These are phyloP conservation scores for Mesopsocus fuscifrons DNA, from an alignment of 2,888 invertebrate species.

Conservation along the genomic window DNA sequence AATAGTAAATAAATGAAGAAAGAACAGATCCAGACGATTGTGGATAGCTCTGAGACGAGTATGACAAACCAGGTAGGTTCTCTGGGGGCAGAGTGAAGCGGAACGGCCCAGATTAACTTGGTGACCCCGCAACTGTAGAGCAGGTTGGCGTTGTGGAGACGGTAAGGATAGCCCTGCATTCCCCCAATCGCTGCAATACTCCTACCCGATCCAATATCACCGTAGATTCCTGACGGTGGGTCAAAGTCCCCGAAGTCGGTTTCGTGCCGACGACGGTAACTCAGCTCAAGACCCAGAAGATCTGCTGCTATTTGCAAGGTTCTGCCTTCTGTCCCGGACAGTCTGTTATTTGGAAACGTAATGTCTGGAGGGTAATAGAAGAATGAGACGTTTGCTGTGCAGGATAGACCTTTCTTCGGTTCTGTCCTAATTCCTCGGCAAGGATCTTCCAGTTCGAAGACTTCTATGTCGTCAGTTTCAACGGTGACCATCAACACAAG, in stretches of 20 bases:
- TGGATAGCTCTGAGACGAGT: not conserved
- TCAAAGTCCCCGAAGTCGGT: not conserved
- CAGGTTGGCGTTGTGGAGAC: not conserved
- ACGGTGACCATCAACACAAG: too few relatives aligned
- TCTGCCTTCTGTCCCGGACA: not conserved
- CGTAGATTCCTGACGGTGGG: not conserved
- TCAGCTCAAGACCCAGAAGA: not conserved
- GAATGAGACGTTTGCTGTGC: too few relatives aligned
- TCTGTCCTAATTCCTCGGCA: too few relatives aligned
- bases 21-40: not conserved
- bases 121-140: too few relatives aligned
- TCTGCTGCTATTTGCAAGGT: not conserved
- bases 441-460: too few relatives aligned
- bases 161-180: not conserved
- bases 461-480: too few relatives aligned
- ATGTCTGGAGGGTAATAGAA: too few relatives aligned
- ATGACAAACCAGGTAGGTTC: not conserved
- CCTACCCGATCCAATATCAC: not conserved
- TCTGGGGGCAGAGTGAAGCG: not conserved
- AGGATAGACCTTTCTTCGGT: too few relatives aligned
- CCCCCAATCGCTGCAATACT: not conserved
- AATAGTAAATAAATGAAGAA: not conserved
- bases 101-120: too few relatives aligned
- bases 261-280: not conserved
- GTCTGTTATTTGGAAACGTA: too few relatives aligned